These are phyloP conservation scores for Meandrusa payeni DNA, from an alignment of 2,888 invertebrate species.

Conservation along the genomic window DNA sequence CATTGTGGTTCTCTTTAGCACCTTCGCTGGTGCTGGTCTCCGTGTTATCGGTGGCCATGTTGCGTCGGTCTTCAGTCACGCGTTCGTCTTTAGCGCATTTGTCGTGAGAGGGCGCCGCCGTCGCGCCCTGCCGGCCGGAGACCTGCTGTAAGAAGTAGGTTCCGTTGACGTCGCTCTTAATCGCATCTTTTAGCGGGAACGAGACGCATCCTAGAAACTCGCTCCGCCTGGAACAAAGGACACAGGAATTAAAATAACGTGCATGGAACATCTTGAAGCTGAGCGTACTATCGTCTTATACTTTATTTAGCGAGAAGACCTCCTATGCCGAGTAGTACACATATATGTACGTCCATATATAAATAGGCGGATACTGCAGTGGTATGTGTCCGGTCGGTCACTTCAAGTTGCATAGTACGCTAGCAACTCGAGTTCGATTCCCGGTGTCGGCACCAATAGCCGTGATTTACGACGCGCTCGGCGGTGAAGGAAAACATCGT, in stretches of 20 bases:
- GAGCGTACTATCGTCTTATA: no score
- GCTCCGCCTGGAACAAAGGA: constrained; percentile 88
- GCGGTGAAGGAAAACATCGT: no score
- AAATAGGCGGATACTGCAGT: no score
- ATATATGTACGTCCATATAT: no score
- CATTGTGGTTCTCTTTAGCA: constrained; percentile 64
- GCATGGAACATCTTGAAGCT: no score
- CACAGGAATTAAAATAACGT: not conserved
- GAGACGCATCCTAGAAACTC: constrained; percentile 97
- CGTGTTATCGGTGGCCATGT: constrained; percentile 76
- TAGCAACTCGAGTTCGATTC: no score
- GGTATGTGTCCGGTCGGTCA: no score
- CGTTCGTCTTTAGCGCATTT: constrained; percentile 45
- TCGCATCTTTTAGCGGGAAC: constrained; percentile 91
- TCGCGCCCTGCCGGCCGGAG: constrained; percentile 46
- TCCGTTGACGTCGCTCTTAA: constrained; percentile 85
- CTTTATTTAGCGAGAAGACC: no score
- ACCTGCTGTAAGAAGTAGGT: constrained; percentile 85
- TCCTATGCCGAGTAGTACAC: no score
- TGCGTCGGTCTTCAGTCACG: constrained; percentile 57
- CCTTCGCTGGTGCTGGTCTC: constrained; percentile 71
- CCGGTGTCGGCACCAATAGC: no score
- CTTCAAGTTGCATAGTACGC: no score
- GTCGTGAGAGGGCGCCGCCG: constrained; percentile 49
- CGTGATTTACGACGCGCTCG: no score